Evolutionary conservation across 1,140 invertebrate genomes (phyloP).

Genomic region (Heterodera carotae): DNA sequence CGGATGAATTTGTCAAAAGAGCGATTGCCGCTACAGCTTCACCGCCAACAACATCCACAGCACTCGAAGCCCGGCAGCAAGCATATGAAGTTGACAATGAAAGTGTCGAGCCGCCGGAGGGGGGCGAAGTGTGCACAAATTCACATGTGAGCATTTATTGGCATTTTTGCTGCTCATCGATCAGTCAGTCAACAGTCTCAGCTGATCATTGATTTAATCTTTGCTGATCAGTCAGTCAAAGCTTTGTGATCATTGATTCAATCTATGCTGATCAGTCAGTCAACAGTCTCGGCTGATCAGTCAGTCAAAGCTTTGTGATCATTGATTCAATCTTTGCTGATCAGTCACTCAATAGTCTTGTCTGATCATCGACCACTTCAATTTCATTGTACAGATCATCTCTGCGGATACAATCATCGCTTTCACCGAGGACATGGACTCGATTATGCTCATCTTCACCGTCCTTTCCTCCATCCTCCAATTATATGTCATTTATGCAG

Average conservation of each 20-base stretch:
- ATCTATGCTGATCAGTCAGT: background rate
- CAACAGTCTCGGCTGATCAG: too few species aligned
- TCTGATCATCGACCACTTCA: background rate
- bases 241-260: background rate
- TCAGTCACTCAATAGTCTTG: too few species aligned
- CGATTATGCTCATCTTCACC: constrained; percentile 44
- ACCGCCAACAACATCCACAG: background rate
- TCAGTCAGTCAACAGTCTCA: background rate
- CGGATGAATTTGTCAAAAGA: background rate
- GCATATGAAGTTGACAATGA: background rate
- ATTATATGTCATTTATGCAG: constrained; percentile 45
- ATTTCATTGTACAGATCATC: constrained; percentile 39
- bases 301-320: background rate
- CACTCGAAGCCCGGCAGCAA: background rate
- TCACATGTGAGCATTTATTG: constrained; percentile 32
- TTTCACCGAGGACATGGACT: constrained; percentile 45
- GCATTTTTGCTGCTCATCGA: background rate
- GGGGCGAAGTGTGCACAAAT: constrained; percentile 32
- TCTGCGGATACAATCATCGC: constrained; percentile 42
- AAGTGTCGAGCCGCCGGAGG: background rate
- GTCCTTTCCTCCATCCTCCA: constrained; percentile 49
- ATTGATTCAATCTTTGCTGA: background rate
- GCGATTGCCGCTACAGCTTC: background rate
- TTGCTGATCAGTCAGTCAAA: too few species aligned
- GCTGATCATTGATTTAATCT: background rate